Evolutionary conservation across 1,140 invertebrate genomes (phyloP).

Genomic region (Drosophila virilis): DNA sequence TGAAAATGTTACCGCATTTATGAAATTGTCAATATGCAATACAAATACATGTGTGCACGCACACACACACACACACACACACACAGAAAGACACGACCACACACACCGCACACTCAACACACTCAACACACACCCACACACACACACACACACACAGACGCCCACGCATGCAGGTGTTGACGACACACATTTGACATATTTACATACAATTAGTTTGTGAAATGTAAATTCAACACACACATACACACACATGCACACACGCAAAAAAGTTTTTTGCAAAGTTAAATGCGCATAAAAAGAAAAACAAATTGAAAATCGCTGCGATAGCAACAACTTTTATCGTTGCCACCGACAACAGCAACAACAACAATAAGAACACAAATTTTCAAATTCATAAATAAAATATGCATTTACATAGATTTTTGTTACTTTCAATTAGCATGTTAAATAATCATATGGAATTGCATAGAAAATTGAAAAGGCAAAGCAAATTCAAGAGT

Average conservation of each 20-base stretch:
- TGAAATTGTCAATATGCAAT: conserved; percentile 81
- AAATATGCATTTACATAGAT: conserved; percentile 68
- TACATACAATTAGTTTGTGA: conserved; percentile 81
- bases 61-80: conserved; percentile 13
- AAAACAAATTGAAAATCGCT: conserved; percentile 72
- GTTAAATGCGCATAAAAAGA: conserved; percentile 47
- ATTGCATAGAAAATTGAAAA: conserved; percentile 33
- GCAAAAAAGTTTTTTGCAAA: conserved; percentile 25
- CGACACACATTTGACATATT: conserved; percentile 79
- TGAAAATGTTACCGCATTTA: conserved; percentile 82
- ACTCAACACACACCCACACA: conserved; percentile 9
- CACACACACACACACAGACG: conserved; percentile 10
- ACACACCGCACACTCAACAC: conserved; percentile 6
- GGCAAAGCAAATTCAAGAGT: conserved; percentile 2
- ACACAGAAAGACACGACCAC: not conserved
- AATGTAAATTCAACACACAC: conserved; percentile 61
- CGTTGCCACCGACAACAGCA: conserved; percentile 41
- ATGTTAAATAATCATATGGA: conserved; percentile 56
- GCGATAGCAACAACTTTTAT: conserved; percentile 59
- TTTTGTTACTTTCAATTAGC: conserved; percentile 68
- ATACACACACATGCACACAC: conserved; percentile 10
- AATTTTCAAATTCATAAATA: conserved; percentile 67
- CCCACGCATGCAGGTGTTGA: conserved; percentile 65
- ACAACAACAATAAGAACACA: conserved; percentile 37
- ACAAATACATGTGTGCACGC: conserved; percentile 54